Evolutionary conservation across 2,888 invertebrate species (phyloP).

Genomic region (Cheilosia scutellata): DNA sequence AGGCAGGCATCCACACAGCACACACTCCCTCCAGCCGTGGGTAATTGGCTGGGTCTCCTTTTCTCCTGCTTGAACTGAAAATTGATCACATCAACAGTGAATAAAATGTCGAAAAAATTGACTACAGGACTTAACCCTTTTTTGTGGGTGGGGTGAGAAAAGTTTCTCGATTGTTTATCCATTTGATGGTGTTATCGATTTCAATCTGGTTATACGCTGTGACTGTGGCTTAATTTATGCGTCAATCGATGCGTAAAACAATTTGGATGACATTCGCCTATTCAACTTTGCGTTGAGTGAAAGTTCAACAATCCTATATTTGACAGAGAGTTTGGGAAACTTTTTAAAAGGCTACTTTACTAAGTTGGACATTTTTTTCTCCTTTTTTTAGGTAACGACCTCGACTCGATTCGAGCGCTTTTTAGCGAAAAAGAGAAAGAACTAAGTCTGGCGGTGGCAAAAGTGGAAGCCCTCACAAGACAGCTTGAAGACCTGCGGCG

Average conservation of each 20-base stretch:
- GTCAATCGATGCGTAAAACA: constrained; percentile 30
- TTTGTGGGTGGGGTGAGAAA: constrained; percentile 3
- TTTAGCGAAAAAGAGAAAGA: constrained; percentile 99
- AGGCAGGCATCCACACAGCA: constrained; percentile 16
- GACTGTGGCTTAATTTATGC: constrained; percentile 33
- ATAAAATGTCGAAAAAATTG: constrained; percentile 32
- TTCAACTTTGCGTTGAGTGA: constrained; percentile 14
- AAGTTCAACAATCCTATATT: constrained; percentile 1
- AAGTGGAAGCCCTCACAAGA: constrained; percentile 97
- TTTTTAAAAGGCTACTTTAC: background rate
- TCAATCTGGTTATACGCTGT: background rate
- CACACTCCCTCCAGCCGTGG: constrained; percentile 3
- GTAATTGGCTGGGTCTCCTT: constrained; percentile 11
- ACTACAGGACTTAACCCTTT: constrained; percentile 15
- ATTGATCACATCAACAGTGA: constrained; percentile 59
- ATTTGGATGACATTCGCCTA: constrained; percentile 30
- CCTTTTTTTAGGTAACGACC: constrained; percentile 90
- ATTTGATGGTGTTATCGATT: constrained; percentile 32
- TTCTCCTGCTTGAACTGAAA: constrained; percentile 26
- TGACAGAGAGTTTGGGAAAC: background rate
- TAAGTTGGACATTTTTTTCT: background rate
- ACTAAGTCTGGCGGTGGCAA: constrained; percentile 97
- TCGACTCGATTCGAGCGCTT: constrained; percentile 97
- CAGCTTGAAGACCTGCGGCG: constrained; percentile 96
- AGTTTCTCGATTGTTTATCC: constrained; percentile 47